phyloP scores from a whole-genome alignment of 2,113 vertebrate genomes.

The Penelope pileata region DNA sequence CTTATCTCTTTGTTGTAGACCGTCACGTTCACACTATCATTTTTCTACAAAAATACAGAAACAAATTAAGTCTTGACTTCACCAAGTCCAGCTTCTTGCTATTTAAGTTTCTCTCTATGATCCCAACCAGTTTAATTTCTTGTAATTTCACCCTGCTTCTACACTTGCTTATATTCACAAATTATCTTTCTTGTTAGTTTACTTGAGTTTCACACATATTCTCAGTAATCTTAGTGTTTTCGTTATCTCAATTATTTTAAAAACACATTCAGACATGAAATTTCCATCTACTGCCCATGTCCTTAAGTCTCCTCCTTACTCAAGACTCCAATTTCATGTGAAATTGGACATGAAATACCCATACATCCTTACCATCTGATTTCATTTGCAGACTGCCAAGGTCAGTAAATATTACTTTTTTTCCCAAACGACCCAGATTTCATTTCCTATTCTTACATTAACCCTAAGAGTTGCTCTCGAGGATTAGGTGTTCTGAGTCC shows the following conservation, averaged over 20 bases:
- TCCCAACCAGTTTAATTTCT: neutral
- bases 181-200: neutral
- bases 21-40: neutral
- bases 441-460: neutral
- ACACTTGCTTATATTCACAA: neutral
- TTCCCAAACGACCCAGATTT: neutral
- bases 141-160: neutral
- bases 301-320: neutral
- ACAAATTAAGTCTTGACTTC: neutral
- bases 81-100: neutral
- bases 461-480: neutral
- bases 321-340: neutral
- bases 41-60: neutral
- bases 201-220: neutral
- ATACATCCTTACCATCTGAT: neutral
- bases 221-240: neutral
- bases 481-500: neutral
- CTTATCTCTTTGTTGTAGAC: neutral
- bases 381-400: neutral
- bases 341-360: neutral
- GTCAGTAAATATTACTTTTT: neutral
- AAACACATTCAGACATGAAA: neutral
- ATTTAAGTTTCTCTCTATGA: neutral
- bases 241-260: too few species aligned
- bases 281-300: neutral